Base-by-base conservation (phyloP, 2,888 invertebrate species). In the Peribatodes rhomboidaria region DNA sequence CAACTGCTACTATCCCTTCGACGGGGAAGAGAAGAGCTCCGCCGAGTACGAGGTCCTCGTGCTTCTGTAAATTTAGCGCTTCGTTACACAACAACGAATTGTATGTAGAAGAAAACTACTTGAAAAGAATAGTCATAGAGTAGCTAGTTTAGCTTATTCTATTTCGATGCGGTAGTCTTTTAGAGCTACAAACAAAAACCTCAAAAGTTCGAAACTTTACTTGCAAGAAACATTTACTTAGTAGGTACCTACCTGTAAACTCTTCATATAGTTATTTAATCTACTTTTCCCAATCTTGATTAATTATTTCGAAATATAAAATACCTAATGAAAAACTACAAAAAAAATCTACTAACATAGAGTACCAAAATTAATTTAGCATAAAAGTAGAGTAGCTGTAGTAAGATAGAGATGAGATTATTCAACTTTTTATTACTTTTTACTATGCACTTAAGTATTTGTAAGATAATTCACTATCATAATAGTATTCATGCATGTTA, bases 31-130 rank as follows among this genome's bases (percentile, higher is more conserved):
- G 81, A 87, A 94, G 69, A 92, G 89, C 60, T 94, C 95, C 67
- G 81, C 89, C 0, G 94, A 95, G 70, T 97, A 97, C 86, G 97
- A 97, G 85, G 94, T 95, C 54, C 94, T 97, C 6, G 95, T 95
- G 33, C 86, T 92, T 11, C 71, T 90, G 80, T 92, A 83, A 83
- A n/a, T 11, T 47, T 33, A 44, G 22, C 60, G 6, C 18, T 8
- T 16, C 11, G 3, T 9, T 39, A 39, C 37, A 10, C n/a, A 4
- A n/a, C 6, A 39, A 6, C n/a, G 14, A 1, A n/a, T n/a, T 9
- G 7, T 11, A 13, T n/a, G n/a, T 37, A n/a, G 37, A 37, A 13
- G n/a, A n/a, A 37, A n/a, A n/a, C n/a, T 37, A 37, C 13, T 1
- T 13, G n/a, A n/a, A 37, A 37, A n/a, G 13, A 37, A 13, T 4